Evolutionary conservation across 2,113 vertebrate species (phyloP), one percentile per base, ranked within the genome.

Genomic region (Pithys albifrons): DNA sequence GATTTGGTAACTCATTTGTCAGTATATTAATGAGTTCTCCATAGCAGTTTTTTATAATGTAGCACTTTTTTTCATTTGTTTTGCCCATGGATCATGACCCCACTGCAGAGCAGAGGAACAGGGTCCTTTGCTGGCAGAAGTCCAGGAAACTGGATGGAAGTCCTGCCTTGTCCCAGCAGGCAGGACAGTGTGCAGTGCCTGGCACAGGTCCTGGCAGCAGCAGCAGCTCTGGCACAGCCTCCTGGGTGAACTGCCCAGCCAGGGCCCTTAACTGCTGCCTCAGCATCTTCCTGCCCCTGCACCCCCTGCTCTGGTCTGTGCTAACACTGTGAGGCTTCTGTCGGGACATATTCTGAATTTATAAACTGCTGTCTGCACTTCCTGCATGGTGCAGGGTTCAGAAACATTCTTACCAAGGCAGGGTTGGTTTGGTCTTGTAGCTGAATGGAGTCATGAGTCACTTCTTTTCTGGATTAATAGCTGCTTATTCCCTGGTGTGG

Each of bases 241-340:
- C 2, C 37, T n/a, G 4, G 1, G 20, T 19, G 66, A 4, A 1
- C 57, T 61, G 59, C 54, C 45, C 55, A 33, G 46, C 41, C 41
- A 8, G n/a, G 10, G 35, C 27, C 33, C 61, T 67, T n/a, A 51
- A 0, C 1, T 43, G 45, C 43, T 58, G 48, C 46, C 71, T 12
- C 0, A 5, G 45, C 4, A 0, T 12, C 31, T 57, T 25, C 37
- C n/a, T 43, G 12, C 16, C 24, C 0, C 48, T 55, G 81, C 62
- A 27, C 48, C 7, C 0, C 7, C 41, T 9, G 1, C 61, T 33
- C 57, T 31, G 18, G 4, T 37, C 91, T 76, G 61, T 19, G 41
- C 9, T 3, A 10, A 49, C 43, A 23, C 64, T 33, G 49, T 7
- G 14, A 16, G 6, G 12, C 58, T 58, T 31, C 49, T 65, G 23